Percentiles rank a stretch among this genome's conserved stretches.
Evolutionary conservation across 2,113 vertebrate species (phyloP).

Genomic region (Harpagus bidentatus): DNA sequence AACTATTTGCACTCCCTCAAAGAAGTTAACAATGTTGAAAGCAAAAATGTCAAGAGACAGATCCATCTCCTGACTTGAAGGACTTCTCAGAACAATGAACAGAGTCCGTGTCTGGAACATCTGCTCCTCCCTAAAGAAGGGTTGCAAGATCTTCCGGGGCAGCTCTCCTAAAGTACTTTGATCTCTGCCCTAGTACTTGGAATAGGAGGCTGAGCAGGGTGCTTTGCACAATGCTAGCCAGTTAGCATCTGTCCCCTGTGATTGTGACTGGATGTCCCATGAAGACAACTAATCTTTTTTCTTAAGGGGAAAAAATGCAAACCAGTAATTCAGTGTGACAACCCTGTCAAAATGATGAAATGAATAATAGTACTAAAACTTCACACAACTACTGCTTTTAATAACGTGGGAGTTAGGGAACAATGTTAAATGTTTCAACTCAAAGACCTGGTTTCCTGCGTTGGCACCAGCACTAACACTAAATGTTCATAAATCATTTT

Average conservation of each 20-base stretch:
- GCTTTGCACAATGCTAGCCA: not conserved
- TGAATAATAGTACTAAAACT: not conserved
- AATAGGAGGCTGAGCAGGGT: not conserved
- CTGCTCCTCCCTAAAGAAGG: not conserved
- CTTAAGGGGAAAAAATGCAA: slow-evolving; percentile 4
- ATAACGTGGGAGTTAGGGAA: not conserved
- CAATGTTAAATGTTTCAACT: slow-evolving; percentile 22
- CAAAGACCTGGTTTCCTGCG: slow-evolving; percentile 39
- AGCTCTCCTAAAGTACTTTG: not conserved
- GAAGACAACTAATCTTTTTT: slow-evolving; percentile 8
- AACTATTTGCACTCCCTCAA: not conserved
- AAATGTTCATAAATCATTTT: slow-evolving; percentile 37
- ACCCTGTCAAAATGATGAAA: slow-evolving; percentile 36
- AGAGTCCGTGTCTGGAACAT: not conserved
- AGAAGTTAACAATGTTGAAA: not conserved
- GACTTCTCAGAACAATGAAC: not conserved
- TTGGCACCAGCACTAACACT: not conserved
- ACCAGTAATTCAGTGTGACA: not conserved
- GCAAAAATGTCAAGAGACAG: not conserved
- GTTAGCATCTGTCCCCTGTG: not conserved
- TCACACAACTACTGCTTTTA: not conserved
- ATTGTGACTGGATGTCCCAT: not conserved
- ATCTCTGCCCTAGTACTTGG: not conserved
- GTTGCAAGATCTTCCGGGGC: not conserved
- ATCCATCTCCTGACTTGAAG: slow-evolving; percentile 13